Conservation (phyloP, 2,113 vertebrate genomes). For the Aix galericulata region DNA sequence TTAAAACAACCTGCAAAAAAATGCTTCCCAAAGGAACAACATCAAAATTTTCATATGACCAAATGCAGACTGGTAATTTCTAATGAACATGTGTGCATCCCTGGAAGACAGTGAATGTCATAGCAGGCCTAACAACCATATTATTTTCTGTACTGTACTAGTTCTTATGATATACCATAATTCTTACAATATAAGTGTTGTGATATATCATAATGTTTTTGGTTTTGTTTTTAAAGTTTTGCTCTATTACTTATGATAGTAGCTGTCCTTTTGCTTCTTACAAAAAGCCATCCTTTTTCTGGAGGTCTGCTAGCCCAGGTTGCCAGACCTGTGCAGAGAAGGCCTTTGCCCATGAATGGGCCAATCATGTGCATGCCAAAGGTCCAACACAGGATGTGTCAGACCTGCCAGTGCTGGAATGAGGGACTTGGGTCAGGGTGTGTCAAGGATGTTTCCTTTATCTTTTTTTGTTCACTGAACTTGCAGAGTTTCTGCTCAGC, state of each 20-base stretch:
- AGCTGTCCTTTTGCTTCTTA: not conserved
- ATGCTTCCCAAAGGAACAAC: not conserved
- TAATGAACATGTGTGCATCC: not conserved
- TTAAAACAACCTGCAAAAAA: not conserved
- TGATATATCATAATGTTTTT: not conserved
- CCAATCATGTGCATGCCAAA: fast-evolving
- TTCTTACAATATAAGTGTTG: not conserved
- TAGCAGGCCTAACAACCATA: not conserved
- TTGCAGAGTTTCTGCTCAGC: not conserved
- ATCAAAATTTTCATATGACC: not conserved
- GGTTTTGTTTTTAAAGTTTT: not conserved
- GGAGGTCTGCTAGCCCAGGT: not conserved
- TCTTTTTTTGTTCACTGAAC: not conserved
- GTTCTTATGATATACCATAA: not conserved
- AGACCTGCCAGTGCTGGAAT: not conserved
- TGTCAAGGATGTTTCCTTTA: not conserved
- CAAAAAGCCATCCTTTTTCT: not conserved
- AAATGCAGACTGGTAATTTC: not conserved
- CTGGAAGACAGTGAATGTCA: not conserved
- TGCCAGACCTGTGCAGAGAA: not conserved
- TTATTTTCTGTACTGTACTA: not conserved
- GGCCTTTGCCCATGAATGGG: not conserved
- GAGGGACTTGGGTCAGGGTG: fast-evolving
- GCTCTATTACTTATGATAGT: not conserved
- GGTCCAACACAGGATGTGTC: not conserved